Conservation (phyloP, 2,888 invertebrate species). For the Zhuqinia jingwanae region DNA sequence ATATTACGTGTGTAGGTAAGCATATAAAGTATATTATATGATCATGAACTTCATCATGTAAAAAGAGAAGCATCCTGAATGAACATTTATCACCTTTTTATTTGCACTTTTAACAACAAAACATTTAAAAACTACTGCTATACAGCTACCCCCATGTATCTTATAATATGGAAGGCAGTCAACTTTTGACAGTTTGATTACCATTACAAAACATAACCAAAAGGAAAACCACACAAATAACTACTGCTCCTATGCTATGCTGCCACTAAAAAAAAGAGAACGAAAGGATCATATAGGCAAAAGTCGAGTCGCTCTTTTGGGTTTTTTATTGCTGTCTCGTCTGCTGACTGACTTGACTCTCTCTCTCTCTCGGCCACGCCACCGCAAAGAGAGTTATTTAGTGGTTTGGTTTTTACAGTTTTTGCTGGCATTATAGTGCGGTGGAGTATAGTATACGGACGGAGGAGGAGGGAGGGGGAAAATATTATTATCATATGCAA, state of each 20-base stretch:
- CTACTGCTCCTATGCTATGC: too few relatives aligned
- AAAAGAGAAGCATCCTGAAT: neutral
- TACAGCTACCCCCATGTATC: too few relatives aligned
- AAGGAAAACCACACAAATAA: constrained; percentile 3
- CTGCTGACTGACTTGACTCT: neutral
- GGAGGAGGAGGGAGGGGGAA: neutral
- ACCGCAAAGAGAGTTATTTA: constrained; percentile 50
- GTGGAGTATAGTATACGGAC: neutral
- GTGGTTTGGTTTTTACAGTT: constrained; percentile 6
- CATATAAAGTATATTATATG: too few relatives aligned
- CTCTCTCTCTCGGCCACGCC: neutral
- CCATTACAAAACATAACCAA: constrained; percentile 4
- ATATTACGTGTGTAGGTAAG: too few relatives aligned
- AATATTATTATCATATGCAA: constrained; percentile 19
- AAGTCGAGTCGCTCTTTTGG: too few relatives aligned
- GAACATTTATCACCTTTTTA: constrained; percentile 44
- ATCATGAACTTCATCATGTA: too few relatives aligned
- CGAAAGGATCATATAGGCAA: neutral
- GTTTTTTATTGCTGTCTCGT: neutral
- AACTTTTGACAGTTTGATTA: constrained; percentile 45
- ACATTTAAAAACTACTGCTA: neutral
- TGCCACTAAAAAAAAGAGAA: neutral
- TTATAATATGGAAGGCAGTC: neutral
- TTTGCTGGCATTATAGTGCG: neutral
- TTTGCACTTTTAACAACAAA: constrained; percentile 12